These are phyloP conservation scores for Melitaea athalia DNA, from an alignment of 2,888 invertebrate species.

Conservation along the genomic window DNA sequence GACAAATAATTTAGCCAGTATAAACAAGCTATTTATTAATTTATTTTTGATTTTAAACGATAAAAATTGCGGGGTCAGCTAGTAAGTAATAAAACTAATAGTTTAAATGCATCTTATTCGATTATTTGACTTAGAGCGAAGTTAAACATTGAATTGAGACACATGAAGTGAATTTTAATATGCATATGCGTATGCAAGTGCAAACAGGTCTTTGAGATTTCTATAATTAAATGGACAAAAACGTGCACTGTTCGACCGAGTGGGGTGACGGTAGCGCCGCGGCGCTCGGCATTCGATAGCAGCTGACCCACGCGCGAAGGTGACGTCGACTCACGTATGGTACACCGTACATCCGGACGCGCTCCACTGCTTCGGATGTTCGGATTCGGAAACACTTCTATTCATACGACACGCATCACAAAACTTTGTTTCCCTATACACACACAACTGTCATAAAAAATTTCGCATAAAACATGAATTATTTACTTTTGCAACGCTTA, in stretches of 20 bases:
- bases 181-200: background rate
- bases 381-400: slow-evolving; percentile 3
- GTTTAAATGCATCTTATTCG: too few relatives aligned
- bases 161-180: background rate
- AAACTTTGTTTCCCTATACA: background rate
- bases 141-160: background rate
- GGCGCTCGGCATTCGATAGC: slow-evolving; percentile 41
- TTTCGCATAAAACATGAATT: too few relatives aligned
- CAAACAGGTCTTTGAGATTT: slow-evolving; percentile 1
- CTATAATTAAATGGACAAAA: slow-evolving; percentile 16
- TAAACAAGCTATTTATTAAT: slow-evolving; percentile 25
- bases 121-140: background rate
- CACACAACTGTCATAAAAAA: background rate
- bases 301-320: slow-evolving; percentile 13
- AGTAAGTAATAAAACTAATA: background rate
- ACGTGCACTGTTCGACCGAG: slow-evolving; percentile 21
- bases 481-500: too few relatives aligned
- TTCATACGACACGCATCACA: slow-evolving; percentile 6
- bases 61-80: too few relatives aligned
- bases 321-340: slow-evolving; percentile 17
- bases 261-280: background rate
- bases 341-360: slow-evolving; percentile 18
- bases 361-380: slow-evolving; percentile 2
- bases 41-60: slow-evolving; percentile 21
- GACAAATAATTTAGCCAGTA: slow-evolving; percentile 48